Conservation (phyloP, 2,888 invertebrate species). For the Bedellia somnulentella region DNA sequence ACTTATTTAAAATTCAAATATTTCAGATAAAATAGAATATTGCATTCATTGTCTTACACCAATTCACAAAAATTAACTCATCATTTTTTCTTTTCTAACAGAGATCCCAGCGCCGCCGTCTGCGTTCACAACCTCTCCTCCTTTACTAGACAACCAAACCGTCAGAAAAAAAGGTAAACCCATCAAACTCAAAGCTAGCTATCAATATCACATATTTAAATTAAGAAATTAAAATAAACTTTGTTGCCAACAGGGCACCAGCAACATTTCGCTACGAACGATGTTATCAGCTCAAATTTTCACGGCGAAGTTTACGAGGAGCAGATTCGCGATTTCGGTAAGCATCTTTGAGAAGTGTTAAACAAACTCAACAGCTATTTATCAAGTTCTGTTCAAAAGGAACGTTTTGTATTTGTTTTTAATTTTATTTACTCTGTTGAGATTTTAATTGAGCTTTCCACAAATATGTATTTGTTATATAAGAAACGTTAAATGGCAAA, state of each 20-base stretch:
- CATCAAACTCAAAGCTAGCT: not conserved
- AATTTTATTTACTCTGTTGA: no score
- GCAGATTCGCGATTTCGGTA: conserved; percentile 47
- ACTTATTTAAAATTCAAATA: not conserved
- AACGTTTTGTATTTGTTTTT: no score
- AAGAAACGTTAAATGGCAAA: not conserved
- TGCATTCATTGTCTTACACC: not conserved
- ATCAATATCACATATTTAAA: not conserved
- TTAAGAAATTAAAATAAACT: not conserved
- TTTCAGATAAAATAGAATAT: not conserved
- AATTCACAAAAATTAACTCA: not conserved
- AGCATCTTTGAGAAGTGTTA: no score
- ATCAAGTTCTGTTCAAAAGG: no score
- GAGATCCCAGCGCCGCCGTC: conserved; percentile 86
- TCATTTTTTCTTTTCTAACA: conserved; percentile 30
- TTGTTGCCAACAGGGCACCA: no score
- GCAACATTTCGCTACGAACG: no score
- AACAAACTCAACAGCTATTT: conserved; percentile 2
- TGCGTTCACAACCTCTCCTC: conserved; percentile 62
- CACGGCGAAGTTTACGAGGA: conserved; percentile 48
- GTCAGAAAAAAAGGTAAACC: conserved; percentile 42
- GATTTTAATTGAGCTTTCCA: no score
- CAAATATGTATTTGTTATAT: not conserved
- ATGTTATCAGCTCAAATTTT: conserved; percentile 45
- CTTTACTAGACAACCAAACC: conserved; percentile 44